Conservation (phyloP, 1,140 invertebrate species). For the Sycophaga agraensis region DNA sequence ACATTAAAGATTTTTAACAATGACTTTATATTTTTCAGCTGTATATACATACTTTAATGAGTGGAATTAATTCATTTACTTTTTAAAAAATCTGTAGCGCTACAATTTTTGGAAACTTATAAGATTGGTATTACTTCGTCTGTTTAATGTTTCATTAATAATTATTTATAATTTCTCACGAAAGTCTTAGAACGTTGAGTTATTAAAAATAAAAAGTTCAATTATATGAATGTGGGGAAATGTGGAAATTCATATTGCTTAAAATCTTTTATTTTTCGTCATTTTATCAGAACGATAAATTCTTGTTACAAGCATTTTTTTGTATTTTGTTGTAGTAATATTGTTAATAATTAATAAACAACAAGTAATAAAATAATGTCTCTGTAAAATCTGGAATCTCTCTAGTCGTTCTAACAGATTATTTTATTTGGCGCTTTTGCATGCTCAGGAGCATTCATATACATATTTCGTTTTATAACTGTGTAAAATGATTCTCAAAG, state of each 20-base stretch:
- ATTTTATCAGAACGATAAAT: conserved; percentile 23
- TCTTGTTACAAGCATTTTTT: conserved; percentile 21
- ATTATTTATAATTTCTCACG: too few relatives aligned
- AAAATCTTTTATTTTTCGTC: conserved; percentile 26
- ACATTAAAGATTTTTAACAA: too few relatives aligned
- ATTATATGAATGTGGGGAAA: background rate
- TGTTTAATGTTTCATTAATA: too few relatives aligned
- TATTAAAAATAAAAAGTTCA: too few relatives aligned
- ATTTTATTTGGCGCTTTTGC: conserved; percentile 9
- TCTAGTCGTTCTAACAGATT: conserved; percentile 20
- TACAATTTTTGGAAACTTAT: too few relatives aligned
- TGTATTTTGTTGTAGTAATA: conserved; percentile 12
- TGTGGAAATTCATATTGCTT: background rate
- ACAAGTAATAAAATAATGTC: conserved; percentile 29
- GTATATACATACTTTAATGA: too few relatives aligned
- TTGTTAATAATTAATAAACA: conserved; percentile 25
- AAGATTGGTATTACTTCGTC: too few relatives aligned
- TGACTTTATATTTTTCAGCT: too few relatives aligned
- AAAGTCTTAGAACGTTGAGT: too few relatives aligned
- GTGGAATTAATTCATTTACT: too few relatives aligned
- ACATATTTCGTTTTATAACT: conserved; percentile 1
- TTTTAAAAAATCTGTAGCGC: too few relatives aligned
- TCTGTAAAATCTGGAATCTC: conserved; percentile 26
- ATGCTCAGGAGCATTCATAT: background rate
- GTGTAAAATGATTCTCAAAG: conserved; percentile 18